These are phyloP conservation scores for Mungos mungo DNA, from an alignment of 2,113 vertebrate genomes.

Conservation along the genomic window DNA sequence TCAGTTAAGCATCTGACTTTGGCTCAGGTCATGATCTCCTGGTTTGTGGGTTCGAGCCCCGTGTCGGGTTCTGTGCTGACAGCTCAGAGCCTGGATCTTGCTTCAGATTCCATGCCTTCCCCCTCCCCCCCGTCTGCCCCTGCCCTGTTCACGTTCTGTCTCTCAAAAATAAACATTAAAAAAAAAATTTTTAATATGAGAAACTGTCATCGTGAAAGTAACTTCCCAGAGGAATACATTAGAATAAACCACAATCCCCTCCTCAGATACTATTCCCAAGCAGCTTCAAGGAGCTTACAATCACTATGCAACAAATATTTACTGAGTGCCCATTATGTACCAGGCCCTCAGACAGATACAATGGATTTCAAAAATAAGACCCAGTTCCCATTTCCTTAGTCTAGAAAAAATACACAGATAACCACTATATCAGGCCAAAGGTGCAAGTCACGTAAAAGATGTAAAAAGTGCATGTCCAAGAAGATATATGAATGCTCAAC, in stretches of 20 bases:
- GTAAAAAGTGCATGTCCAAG: not conserved
- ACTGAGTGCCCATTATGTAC: not conserved
- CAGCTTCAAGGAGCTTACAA: not conserved
- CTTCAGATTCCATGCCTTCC: too few relatives aligned
- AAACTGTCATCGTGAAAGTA: not conserved
- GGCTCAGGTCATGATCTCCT: too few relatives aligned
- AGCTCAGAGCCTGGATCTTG: too few relatives aligned
- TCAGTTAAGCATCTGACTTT: too few relatives aligned
- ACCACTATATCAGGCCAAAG: not conserved
- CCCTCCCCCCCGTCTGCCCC: too few relatives aligned
- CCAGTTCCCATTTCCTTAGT: not conserved
- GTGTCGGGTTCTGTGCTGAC: too few relatives aligned
- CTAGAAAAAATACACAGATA: not conserved
- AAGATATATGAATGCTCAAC: not conserved
- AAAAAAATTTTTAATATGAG: not conserved
- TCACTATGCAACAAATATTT: not conserved
- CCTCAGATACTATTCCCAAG: not conserved
- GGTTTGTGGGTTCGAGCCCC: too few relatives aligned
- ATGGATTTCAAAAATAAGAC: not conserved
- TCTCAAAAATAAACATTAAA: too few relatives aligned
- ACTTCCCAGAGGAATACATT: not conserved
- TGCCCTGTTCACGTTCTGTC: too few relatives aligned
- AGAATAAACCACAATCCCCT: not conserved
- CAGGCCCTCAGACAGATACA: not conserved
- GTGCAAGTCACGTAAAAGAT: not conserved